phyloP scores from a whole-genome alignment of 2,888 invertebrate species.

The Lapara coniferarum region DNA sequence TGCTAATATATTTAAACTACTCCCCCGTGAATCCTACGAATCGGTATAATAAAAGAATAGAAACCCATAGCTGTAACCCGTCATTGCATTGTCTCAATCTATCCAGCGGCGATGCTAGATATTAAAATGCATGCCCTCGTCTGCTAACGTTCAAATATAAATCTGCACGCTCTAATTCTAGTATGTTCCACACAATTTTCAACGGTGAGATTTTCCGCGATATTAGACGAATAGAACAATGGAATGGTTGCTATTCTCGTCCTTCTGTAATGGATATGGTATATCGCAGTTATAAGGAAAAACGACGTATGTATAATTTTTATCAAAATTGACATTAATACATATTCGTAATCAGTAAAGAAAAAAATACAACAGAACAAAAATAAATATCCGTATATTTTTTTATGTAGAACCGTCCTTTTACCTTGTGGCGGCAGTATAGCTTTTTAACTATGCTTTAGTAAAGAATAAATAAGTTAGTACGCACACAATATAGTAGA shows the following conservation, averaged over 20 bases:
- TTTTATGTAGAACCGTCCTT: too few species aligned
- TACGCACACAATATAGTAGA: too few species aligned
- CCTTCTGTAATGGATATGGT: constrained; percentile 28
- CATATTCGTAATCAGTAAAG: too few species aligned
- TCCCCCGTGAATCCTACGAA: too few species aligned
- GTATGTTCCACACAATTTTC: constrained; percentile 35
- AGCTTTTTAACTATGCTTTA: too few species aligned
- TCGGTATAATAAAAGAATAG: neutral
- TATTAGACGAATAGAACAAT: constrained; percentile 39
- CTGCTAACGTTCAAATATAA: constrained; percentile 49
- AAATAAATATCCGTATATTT: too few species aligned
- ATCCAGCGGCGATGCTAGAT: neutral
- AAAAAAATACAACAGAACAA: too few species aligned
- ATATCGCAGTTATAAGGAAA: constrained; percentile 22
- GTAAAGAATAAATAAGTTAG: too few species aligned
- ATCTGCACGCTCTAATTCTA: constrained; percentile 50
- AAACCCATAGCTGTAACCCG: neutral
- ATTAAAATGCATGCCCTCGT: constrained; percentile 51
- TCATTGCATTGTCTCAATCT: constrained; percentile 2
- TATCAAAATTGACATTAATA: too few species aligned
- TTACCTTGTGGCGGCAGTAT: too few species aligned
- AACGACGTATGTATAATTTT: too few species aligned
- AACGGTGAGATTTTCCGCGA: constrained; percentile 38
- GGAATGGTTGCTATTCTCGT: constrained; percentile 33
- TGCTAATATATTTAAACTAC: too few species aligned